These are phyloP conservation scores for Salarias fasciatus DNA, from an alignment of 2,797 vertebrate species.

Conservation along the genomic window DNA sequence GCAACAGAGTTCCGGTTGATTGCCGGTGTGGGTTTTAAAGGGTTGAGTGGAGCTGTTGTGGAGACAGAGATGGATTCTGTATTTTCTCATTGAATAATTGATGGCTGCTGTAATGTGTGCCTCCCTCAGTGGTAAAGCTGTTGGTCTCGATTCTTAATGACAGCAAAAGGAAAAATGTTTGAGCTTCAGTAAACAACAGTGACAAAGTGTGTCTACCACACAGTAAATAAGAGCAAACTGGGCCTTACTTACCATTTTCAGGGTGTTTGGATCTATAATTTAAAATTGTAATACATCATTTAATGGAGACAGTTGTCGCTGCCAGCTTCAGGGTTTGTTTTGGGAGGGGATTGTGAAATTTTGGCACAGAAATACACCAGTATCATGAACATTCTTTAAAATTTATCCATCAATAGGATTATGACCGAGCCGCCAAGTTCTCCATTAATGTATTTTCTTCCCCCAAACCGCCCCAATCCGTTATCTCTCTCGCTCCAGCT, in stretches of 20 bases:
- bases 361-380: neutral
- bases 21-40: slow-evolving; percentile 18
- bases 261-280: no score
- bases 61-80: slow-evolving; percentile 39
- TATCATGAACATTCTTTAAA: slow-evolving; percentile 23
- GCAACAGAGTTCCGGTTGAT: slow-evolving; percentile 5
- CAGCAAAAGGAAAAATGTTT: slow-evolving; percentile 18
- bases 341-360: no score
- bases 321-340: no score
- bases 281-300: no score
- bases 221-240: slow-evolving; percentile 4
- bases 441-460: slow-evolving; percentile 44
- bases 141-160: slow-evolving; percentile 34
- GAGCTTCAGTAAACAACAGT: slow-evolving; percentile 19
- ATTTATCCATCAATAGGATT: slow-evolving; percentile 54
- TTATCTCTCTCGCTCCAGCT: slow-evolving; percentile 64
- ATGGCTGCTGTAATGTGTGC: slow-evolving; percentile 31
- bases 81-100: slow-evolving; percentile 48
- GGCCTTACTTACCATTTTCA: neutral
- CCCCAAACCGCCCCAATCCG: slow-evolving; percentile 33
- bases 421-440: slow-evolving; percentile 53
- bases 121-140: slow-evolving; percentile 39
- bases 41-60: slow-evolving; percentile 29
- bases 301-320: no score
- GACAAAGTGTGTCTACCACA: neutral